Evolutionary conservation across 2,113 vertebrate genomes (phyloP).

Genomic region (Forbesichthys agassizii): DNA sequence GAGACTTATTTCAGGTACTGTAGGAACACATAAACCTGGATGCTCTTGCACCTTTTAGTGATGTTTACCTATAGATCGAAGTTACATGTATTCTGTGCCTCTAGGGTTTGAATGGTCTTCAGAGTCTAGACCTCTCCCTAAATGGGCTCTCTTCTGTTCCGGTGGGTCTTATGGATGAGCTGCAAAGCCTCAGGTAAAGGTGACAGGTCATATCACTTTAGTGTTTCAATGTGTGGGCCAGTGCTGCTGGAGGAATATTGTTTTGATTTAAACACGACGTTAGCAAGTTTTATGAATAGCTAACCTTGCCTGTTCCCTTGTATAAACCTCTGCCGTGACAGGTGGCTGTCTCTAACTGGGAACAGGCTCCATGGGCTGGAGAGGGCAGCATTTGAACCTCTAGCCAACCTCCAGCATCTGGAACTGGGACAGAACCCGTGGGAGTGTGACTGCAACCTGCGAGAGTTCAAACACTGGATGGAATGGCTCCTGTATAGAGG

Average conservation of each 20-base stretch:
- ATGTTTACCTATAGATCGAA: too few relatives aligned
- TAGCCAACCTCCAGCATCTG: slow-evolving; percentile 88
- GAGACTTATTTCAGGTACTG: slow-evolving; percentile 83
- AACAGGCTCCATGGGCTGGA: slow-evolving; percentile 93
- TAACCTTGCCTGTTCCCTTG: neutral
- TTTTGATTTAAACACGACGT: too few relatives aligned
- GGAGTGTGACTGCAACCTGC: slow-evolving; percentile 97
- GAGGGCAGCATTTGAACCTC: slow-evolving; percentile 92
- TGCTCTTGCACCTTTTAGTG: neutral
- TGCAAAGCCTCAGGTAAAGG: slow-evolving; percentile 80
- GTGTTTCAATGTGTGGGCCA: too few relatives aligned
- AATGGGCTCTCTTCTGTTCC: slow-evolving; percentile 90
- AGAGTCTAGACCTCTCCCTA: slow-evolving; percentile 90
- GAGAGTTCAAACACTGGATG: slow-evolving; percentile 98
- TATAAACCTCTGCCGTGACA: neutral
- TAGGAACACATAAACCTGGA: neutral
- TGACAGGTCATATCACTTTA: neutral
- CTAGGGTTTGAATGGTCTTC: slow-evolving; percentile 79
- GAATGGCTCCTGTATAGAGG: slow-evolving; percentile 98
- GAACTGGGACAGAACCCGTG: slow-evolving; percentile 95
- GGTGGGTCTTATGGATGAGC: slow-evolving; percentile 85
- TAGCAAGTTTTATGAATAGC: neutral
- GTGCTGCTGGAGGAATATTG: too few relatives aligned
- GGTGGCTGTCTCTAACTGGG: slow-evolving; percentile 89
- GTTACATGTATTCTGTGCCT: slow-evolving; percentile 15